Base-by-base conservation (phyloP, 2,113 vertebrate species). In the Calonectris borealis region DNA sequence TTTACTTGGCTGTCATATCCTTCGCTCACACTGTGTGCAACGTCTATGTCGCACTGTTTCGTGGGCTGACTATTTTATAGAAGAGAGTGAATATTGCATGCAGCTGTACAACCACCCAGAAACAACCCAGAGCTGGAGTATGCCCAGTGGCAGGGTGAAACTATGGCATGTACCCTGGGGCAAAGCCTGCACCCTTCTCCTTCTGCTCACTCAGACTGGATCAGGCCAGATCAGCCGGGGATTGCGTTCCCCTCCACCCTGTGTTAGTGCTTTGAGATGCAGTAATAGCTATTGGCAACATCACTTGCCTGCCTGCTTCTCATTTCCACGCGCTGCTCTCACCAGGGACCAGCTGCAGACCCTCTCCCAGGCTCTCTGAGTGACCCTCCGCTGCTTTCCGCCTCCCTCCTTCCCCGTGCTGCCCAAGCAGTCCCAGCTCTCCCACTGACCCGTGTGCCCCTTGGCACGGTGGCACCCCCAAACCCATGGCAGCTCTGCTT, bases 361-460 rank as follows among this genome's bases (percentile, higher is more conserved):
- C 88, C 83, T 93, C 86, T 94, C 95, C 92, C 95, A 96, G 95
- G 90, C 92, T 92, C 86, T 48, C 40, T 3, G 44, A 44, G 32
- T 86, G 88, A 93, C 91, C 69, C 46, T 48, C 46, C 1, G 3
- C 42, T 57, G 48, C 69, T 61, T 58, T 8, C n/a, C 25, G 4
- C 46, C 86, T 81, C 86, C 68, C 3, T 62, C 49, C 18, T 14
- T 44, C 66, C 79, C 8, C 1, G 2, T 4, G 44, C 78, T 87
- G 76, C 81, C 87, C 42, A 11, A 55, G 64, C 70, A 29, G 9
- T 8, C 80, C 62, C 49, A 26, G 61, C 22, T 77, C 51, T 61
- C 44, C 46, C 0, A 0, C 34, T 46, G 70, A 38, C 51, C 49
- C 7, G 0, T 7, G 18, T 22, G 48, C 31, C 31, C 66, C 87